Percentiles rank a stretch among this genome's conserved stretches.
These are phyloP conservation scores for Pristionchus fissidentatus DNA, from an alignment of 2,888 invertebrate species.

Conservation along the genomic window DNA sequence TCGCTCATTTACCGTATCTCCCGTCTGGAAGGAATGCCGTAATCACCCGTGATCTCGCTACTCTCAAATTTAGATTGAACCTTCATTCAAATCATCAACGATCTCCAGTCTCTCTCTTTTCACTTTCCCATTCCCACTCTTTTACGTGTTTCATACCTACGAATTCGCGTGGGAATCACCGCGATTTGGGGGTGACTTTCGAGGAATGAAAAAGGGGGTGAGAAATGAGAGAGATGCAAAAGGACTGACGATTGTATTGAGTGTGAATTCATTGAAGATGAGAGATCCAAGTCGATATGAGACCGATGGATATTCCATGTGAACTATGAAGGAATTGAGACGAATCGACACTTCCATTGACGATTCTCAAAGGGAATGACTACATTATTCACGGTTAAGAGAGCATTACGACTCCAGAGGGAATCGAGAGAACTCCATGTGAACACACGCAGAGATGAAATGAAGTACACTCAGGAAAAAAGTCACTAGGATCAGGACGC, in stretches of 20 bases:
- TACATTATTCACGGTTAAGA: no score
- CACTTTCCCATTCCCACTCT: slow-evolving; percentile 1
- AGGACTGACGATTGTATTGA: slow-evolving; percentile 16
- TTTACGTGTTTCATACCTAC: background rate
- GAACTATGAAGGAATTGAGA: slow-evolving; percentile 16
- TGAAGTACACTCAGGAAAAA: no score
- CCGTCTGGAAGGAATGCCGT: background rate
- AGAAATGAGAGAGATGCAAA: background rate
- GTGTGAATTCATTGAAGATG: slow-evolving; percentile 15
- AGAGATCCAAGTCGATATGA: slow-evolving; percentile 41
- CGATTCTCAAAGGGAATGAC: background rate
- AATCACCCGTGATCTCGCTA: background rate
- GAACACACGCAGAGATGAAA: no score
- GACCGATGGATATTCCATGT: slow-evolving; percentile 46
- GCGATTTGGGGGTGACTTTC: background rate
- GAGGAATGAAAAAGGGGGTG: background rate
- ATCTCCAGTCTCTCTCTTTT: background rate
- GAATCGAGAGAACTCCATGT: no score
- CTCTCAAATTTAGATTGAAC: no score
- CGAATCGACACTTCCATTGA: slow-evolving; percentile 4
- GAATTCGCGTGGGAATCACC: background rate
- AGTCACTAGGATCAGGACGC: no score
- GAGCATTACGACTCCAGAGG: no score
- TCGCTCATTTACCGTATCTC: background rate
- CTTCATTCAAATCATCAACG: background rate